phyloP scores from a whole-genome alignment of 53 echinoderm and acorn worm species.

The Patiria pectinifera region DNA sequence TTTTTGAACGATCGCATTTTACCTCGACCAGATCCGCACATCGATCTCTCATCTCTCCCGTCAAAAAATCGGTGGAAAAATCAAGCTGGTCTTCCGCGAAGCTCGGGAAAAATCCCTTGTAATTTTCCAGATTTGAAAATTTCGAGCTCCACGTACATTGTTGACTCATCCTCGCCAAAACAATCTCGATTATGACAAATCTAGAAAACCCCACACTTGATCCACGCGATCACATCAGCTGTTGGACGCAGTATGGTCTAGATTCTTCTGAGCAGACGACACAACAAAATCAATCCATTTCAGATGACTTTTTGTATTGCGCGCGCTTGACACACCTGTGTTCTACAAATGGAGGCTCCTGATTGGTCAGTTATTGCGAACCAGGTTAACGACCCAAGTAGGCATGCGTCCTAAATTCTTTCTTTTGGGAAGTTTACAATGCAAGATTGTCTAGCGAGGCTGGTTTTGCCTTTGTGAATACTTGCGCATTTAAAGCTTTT shows the following conservation, averaged over 20 bases:
- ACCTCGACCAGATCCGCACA: background rate
- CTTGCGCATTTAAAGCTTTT: background rate
- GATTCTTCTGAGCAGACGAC: constrained; percentile 38
- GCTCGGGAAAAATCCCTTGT: constrained; percentile 58
- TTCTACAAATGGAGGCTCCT: background rate
- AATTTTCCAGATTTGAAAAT: constrained; percentile 34
- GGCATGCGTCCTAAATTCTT: background rate
- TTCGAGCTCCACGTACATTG: constrained; percentile 41
- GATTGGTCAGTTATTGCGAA: constrained; percentile 32
- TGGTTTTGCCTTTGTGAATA: background rate
- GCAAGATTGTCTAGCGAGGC: background rate
- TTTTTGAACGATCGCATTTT: background rate
- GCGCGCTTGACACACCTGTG: constrained; percentile 35
- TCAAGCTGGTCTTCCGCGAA: constrained; percentile 40
- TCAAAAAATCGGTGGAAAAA: background rate
- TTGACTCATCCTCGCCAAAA: constrained; percentile 21
- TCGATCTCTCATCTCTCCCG: background rate
- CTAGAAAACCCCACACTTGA: background rate
- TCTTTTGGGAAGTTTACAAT: background rate
- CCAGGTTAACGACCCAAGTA: background rate
- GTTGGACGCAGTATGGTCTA: background rate
- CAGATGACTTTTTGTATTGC: constrained; percentile 9
- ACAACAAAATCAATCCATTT: background rate
- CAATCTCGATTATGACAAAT: background rate
- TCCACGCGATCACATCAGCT: background rate